Conservation (phyloP, 1,140 invertebrate genomes). For the Chionoecetes opilio region DNA sequence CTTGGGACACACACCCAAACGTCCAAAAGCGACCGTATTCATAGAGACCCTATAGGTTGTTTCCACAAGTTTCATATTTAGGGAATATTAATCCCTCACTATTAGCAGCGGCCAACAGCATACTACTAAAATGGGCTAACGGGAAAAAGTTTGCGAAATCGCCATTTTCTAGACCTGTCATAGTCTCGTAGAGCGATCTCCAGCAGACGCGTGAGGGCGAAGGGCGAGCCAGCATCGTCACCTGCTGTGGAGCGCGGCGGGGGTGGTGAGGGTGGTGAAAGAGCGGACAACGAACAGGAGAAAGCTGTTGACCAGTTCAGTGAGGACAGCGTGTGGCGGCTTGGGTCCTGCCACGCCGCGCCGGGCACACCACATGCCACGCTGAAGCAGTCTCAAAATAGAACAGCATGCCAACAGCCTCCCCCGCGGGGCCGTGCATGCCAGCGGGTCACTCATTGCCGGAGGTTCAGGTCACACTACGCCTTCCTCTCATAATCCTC, state of each 20-base stretch:
- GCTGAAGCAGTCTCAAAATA: too few species aligned
- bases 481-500: too few species aligned
- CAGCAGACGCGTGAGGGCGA: neutral
- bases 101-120: neutral
- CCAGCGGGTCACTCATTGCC: too few species aligned
- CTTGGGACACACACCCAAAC: neutral
- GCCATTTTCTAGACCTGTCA: neutral
- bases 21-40: neutral
- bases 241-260: neutral
- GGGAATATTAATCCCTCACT: neutral
- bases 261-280: neutral
- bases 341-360: too few species aligned
- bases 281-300: neutral
- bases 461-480: too few species aligned
- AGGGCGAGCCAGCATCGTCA: neutral
- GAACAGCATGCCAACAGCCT: too few species aligned
- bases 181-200: neutral
- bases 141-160: neutral
- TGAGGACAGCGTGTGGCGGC: too few species aligned
- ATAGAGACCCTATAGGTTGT: neutral
- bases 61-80: neutral
- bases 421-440: too few species aligned
- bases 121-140: neutral
- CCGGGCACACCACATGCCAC: too few species aligned
- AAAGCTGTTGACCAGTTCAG: neutral